Conservation (phyloP, 2,797 vertebrate genomes). For the Galagoides demidoff region DNA sequence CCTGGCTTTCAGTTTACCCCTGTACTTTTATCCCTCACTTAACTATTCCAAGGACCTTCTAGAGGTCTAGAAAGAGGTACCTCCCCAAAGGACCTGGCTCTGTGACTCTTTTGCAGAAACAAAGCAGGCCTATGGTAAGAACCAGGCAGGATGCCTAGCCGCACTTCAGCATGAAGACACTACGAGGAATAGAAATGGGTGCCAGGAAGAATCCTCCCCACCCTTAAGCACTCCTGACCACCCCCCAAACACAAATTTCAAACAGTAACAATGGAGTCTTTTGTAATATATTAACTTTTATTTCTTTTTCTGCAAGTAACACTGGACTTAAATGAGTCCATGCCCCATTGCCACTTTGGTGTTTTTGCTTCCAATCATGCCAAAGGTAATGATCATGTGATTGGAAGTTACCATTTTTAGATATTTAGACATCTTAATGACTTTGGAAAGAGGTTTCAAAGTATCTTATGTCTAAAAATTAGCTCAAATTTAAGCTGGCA, state of each 20-base stretch:
- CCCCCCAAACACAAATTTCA: neutral
- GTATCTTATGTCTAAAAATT: neutral
- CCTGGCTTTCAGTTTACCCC: neutral
- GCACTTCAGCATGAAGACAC: neutral
- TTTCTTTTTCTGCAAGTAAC: neutral
- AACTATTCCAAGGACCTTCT: neutral
- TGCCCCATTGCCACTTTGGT: neutral
- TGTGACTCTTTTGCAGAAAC: too few relatives aligned
- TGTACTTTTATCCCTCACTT: neutral
- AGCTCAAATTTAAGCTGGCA: neutral
- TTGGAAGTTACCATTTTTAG: neutral
- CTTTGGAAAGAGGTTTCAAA: conserved; percentile 4
- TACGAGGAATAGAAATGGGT: fast-evolving
- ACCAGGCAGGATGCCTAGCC: neutral
- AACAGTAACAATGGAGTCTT: neutral
- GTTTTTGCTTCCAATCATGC: neutral
- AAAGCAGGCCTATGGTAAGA: neutral
- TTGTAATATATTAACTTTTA: neutral
- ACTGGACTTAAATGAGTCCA: neutral
- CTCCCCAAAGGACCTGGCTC: neutral
- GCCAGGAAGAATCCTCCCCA: neutral
- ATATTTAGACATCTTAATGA: neutral
- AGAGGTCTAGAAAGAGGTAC: neutral
- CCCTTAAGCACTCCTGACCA: neutral
- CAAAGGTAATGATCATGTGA: neutral